Evolutionary conservation across 2,113 vertebrate species (phyloP), one percentile per base, ranked within the genome.

Genomic region (Abramis brama): DNA sequence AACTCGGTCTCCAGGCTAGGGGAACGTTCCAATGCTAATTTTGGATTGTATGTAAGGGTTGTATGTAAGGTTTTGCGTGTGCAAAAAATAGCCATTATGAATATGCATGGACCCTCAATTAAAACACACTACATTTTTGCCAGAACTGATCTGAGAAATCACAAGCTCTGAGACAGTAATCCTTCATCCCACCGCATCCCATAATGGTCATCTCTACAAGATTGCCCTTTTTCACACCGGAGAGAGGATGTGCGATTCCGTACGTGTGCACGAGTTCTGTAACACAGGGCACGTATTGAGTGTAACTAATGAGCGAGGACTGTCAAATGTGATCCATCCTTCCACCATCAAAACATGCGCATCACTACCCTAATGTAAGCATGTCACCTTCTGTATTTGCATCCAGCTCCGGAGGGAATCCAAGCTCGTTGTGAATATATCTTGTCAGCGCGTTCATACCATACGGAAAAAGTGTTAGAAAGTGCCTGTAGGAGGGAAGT

Each of bases 1-100:
- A 85, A 83, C 73, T 33, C n/a, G 6, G 75, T 80, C 86, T 81
- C 47, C 43, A 3, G n/a, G 43, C 23, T 74, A 12, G 23, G 2
- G n/a, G 27, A 75, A 60, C 70, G 45, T 83, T 86, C 17, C 30
- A 68, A 83, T 45, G 75, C 68, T 86, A 86, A 83, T 86, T 66
- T 79, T 36, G 52, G 50, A 43, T 3, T 68, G 64, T 27, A 21
- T 75, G n/a, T 76, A 27, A 62, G 36, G 9, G 27, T 5, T 78
- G 23, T 27, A n/a, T n/a, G n/a, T n/a, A n/a, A n/a, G n/a, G n/a
- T n/a, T n/a, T n/a, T n/a, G 73, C 6, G 55, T 70, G 64, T 23
- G 73, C 50, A 87, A 80, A 83, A 52, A 84, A 70, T 78, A 79
- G 39, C 83, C 82, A 79, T 39, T 75, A 81, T 81, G 15, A 89